Conservation (phyloP, 1,140 invertebrate genomes). For the Venturia canescens region DNA sequence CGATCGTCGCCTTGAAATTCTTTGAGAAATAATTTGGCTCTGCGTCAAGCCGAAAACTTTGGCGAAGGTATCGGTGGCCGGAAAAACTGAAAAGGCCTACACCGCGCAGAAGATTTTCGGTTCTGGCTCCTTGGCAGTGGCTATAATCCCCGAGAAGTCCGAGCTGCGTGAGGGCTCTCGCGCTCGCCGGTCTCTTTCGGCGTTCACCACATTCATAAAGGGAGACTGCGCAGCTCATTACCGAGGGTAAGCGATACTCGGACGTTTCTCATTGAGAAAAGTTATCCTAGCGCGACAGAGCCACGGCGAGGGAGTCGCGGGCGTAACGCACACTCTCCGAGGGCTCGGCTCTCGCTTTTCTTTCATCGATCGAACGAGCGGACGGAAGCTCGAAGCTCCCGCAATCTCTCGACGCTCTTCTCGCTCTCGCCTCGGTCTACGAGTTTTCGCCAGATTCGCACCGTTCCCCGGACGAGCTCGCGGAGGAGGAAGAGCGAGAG, state of each 20-base stretch:
- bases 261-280: conserved; percentile 55
- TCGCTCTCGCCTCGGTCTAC: background rate
- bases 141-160: conserved; percentile 39
- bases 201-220: background rate
- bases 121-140: background rate
- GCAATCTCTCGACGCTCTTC: conserved; percentile 17
- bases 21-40: background rate
- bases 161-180: background rate
- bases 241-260: conserved; percentile 61
- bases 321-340: too few species aligned
- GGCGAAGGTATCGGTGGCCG: background rate
- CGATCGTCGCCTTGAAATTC: conserved; percentile 31
- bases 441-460: background rate
- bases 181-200: background rate
- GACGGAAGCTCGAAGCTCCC: background rate
- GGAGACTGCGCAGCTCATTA: conserved; percentile 50
- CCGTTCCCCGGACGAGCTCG: background rate
- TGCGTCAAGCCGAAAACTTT: too few species aligned
- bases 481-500: background rate
- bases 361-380: conserved; percentile 14
- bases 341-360: background rate
- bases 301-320: conserved; percentile 13
- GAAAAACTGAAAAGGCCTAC: conserved; percentile 47
- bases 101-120: conserved; percentile 25
- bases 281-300: conserved; percentile 56